Base-by-base conservation (phyloP, 92 coral and sea anemone species). In the Palythoa grandis region DNA sequence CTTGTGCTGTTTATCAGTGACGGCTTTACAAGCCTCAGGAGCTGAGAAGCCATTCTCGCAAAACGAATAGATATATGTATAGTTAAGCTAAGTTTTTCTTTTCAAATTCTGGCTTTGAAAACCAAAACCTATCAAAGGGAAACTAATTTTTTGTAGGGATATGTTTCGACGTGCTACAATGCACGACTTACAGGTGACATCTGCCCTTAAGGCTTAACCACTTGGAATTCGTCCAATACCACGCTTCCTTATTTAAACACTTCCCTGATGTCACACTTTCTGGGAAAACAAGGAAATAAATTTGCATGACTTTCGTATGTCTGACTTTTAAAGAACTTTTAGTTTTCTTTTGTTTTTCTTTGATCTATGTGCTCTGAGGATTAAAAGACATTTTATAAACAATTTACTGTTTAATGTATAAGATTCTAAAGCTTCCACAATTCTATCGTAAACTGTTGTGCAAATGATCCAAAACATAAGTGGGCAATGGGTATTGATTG, bases 151-250 rank as follows among this genome's bases (percentile, higher is more conserved):
- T 15, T 4, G 11, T n/a, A 15, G 50, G 6, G 23, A 48, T 7
- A 65, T 65, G 7, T 11, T 40, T 39, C 58, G 85, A 80, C 85
- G 85, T 80, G 85, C 74, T n/a, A 6, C 43, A 4, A 19, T 39
- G 72, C 84, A 79, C 84, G 84, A 38, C 24, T 79, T 15, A 14
- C 73, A 37, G 73, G 84, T 79, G 83, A 78, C 72, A 70, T 77
- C 54, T 54, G 35, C 35, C 4, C 14, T 35, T 54, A 20, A 19
- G 39, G 54, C n/a, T 43, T 23, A 37, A 61, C 54, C 43, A 78
- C 25, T 37, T 63, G 38, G n/a, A 79, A 63, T 43, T 38, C 40
- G 20, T 17, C 72, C 84, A 79, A 79, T 79, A 38, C 84, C 20
- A 61, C 2, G 14, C 25, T 11, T 9, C 23, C 65, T 52, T 52